Conservation (phyloP, 2,797 vertebrate genomes). For the Phalanger gymnotis region DNA sequence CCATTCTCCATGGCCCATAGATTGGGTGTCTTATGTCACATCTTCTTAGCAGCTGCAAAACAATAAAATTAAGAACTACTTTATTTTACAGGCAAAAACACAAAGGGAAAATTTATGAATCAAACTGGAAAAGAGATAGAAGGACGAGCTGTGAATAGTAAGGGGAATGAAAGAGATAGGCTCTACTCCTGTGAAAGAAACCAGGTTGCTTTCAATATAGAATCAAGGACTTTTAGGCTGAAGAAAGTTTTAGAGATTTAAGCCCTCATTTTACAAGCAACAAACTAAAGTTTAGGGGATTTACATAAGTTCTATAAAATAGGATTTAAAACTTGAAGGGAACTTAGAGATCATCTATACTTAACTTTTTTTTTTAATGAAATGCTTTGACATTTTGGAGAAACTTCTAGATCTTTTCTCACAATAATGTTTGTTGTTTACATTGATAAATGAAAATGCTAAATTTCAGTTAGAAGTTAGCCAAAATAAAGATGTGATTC, state of each 20-base stretch:
- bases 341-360: background rate
- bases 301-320: background rate
- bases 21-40: background rate
- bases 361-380: background rate
- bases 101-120: background rate
- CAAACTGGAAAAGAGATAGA: slow-evolving; percentile 5
- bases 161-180: background rate
- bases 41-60: background rate
- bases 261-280: background rate
- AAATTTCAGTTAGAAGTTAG: background rate
- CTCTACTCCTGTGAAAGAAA: background rate
- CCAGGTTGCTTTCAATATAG: background rate
- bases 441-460: background rate
- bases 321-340: background rate
- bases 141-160: slow-evolving; percentile 6
- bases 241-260: background rate
- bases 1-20: background rate
- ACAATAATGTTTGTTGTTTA: background rate
- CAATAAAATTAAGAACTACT: background rate
- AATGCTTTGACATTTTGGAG: background rate
- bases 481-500: background rate
- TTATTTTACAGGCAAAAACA: background rate
- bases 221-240: background rate
- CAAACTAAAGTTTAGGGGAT: background rate
- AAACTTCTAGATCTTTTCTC: background rate